Evolutionary conservation across 2,113 vertebrate species (phyloP), one percentile per base, ranked within the genome.

Genomic region (Emberiza fucata): DNA sequence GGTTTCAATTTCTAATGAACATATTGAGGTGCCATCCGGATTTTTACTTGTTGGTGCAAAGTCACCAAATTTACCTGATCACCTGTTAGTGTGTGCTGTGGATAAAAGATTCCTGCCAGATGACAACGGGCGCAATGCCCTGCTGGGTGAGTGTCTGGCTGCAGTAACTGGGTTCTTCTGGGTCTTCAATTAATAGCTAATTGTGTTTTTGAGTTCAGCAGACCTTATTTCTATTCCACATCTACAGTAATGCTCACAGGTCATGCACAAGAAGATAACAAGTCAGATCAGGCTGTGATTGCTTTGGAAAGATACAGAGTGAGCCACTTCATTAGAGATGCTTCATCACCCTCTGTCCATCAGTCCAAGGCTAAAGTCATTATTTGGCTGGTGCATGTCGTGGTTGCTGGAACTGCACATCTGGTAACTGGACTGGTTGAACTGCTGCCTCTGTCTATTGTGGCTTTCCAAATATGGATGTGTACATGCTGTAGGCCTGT

Each of bases 71-170:
- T 97, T 99, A 88, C 98, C 98, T 3, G 99, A 99, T 75, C 99
- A 98, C 29, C 98, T 99, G 77, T 97, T 99, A 86, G 99, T 99
- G 79, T 99, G 99, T 27, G 98, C 99, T 0, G 99, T 99, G 56
- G 99, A 99, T 97, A 97, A 98, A 66, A 98, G 99, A 63, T 99
- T 99, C 97, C 95, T 99, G 85, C 99, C 99, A 0, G 99, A 99
- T 66, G 99, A 99, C 93, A 98, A 97, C 0, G 99, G 99, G 45
- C 98, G 91, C 93, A 99, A 99, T 28, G 99, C 99, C 31, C 98
- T 99, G 56, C 96, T 99, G 48, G 99, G 99, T 99, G 96, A 98
- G 98, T 95, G 72, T 48, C 47, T 63, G 66, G 7, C 8, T 81
- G 22, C 61, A 61, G 19, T 60, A n/a, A 81, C 28, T 53, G 45